Evolutionary conservation across 2,797 vertebrate species (phyloP), one percentile per base, ranked within the genome.

Genomic region (Phoebastria nigripes): DNA sequence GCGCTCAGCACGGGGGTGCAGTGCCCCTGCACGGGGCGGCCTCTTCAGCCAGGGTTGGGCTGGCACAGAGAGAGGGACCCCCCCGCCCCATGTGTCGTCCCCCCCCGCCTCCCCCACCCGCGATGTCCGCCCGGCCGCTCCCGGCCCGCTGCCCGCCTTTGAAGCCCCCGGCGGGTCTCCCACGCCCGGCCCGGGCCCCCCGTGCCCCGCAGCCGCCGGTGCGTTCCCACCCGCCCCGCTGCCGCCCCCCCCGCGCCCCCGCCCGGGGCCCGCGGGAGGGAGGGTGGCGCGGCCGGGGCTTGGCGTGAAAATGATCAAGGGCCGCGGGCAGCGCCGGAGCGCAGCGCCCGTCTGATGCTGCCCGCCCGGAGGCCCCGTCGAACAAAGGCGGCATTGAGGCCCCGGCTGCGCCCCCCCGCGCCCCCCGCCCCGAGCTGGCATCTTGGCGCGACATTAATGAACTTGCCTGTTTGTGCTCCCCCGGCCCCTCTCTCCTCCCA

Each of bases 381-480:
- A 89, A 94, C 95, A 94, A 94, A 94, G 93, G 85, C 93, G 78
- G 88, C 94, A 92, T 96, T 95, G 93, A 86, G 67, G 94, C 62
- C 62, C 62, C 82, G 92, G 96, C 88, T 80, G 94, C 84, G 61
- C 90, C 52, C 89, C 82, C 86, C 87, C 87, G 96, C 97, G 97
- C 89, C 93, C 89, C 97, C 96, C 97, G 95, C 82, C 83, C 94
- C 66, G 85, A 87, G 93, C 95, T 91, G 89, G 92, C 93, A 78
- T 93, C 98, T 98, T 98, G 98, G 93, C 96, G 87, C 85, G 98
- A 98, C 98, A 98, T 98, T 99, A 99, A 99, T 99, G 98, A 99
- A 99, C 98, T 98, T 98, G 98, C 97, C 98, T 98, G 98, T 98
- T 99, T 99, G 98, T 98, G 98, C 97, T 98, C 98, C 98, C 98